Evolutionary conservation across 2,888 invertebrate species (phyloP).

Genomic region (Incurvaria masculella): DNA sequence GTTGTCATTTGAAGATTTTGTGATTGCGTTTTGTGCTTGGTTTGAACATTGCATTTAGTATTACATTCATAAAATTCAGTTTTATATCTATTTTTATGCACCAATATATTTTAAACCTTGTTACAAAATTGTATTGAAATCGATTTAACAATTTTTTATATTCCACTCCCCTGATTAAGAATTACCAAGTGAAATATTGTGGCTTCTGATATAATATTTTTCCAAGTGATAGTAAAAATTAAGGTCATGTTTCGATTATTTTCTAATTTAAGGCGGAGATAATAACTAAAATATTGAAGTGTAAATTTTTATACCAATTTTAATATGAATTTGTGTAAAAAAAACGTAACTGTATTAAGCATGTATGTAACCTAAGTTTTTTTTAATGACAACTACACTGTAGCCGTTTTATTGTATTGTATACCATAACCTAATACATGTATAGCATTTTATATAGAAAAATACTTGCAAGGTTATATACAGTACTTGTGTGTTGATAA

Average conservation of each 20-base stretch:
- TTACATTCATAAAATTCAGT: too few relatives aligned
- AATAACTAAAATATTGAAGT: conserved; percentile 30
- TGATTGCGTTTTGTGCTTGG: too few relatives aligned
- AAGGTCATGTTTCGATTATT: conserved; percentile 49
- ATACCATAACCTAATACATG: conserved; percentile 32
- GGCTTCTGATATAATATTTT: conserved; percentile 55
- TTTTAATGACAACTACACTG: conserved; percentile 46
- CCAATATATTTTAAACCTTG: too few relatives aligned
- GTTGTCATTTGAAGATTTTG: too few relatives aligned
- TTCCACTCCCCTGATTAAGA: neutral
- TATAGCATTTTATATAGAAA: conserved; percentile 48
- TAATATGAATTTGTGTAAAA: conserved; percentile 32
- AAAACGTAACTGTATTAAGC: conserved; percentile 47
- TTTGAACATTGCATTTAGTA: too few relatives aligned
- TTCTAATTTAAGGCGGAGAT: conserved; percentile 27
- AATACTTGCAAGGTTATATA: conserved; percentile 31
- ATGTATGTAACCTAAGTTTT: conserved; percentile 49
- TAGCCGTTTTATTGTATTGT: conserved; percentile 36
- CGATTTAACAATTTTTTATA: too few relatives aligned
- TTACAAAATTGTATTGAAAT: too few relatives aligned
- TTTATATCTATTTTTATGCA: too few relatives aligned
- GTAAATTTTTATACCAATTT: conserved; percentile 55
- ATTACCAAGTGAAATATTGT: conserved; percentile 31
- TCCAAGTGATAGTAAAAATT: conserved; percentile 39
- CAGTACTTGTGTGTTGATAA: conserved; percentile 33